Percentiles rank a stretch among this genome's conserved stretches.
phyloP scores from a whole-genome alignment of 2,113 vertebrate genomes.

The Semicossyphus pulcher region DNA sequence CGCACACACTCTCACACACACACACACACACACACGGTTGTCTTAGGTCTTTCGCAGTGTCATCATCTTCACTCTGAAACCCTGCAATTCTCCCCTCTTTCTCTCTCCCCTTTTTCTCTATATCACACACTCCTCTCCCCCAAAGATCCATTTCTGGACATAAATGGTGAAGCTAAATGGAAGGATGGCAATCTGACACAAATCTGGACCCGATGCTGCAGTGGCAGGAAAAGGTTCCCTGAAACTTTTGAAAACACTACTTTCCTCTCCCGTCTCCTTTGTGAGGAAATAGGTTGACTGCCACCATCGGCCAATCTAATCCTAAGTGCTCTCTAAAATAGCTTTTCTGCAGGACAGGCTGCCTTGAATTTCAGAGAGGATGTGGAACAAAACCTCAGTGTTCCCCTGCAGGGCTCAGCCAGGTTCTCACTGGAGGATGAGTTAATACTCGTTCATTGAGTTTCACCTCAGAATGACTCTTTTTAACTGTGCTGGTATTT shows the following conservation, averaged over 20 bases:
- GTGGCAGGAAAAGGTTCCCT: conserved; percentile 33
- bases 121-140: neutral
- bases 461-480: neutral
- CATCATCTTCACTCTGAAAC: conserved; percentile 59
- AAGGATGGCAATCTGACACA: conserved; percentile 49
- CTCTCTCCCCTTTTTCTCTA: conserved; percentile 25
- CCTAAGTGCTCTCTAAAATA: conserved; percentile 56
- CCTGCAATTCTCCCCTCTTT: conserved; percentile 40
- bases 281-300: conserved; percentile 53
- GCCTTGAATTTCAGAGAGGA: conserved; percentile 34
- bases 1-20: conserved; percentile 15
- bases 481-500: neutral
- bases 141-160: conserved; percentile 60
- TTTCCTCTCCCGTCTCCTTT: conserved; percentile 20
- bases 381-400: conserved; percentile 16
- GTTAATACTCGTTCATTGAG: conserved; percentile 13
- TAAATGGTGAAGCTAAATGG: conserved; percentile 57
- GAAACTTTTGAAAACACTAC: conserved; percentile 41
- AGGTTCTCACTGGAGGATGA: conserved; percentile 18
- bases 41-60: conserved; percentile 49
- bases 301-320: conserved; percentile 49
- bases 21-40: conserved; percentile 15
- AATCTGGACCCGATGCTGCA: conserved; percentile 36
- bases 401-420: conserved; percentile 3
- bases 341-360: conserved; percentile 40